phyloP scores from a whole-genome alignment of 1,140 invertebrate species.

The Eumaeus atala region DNA sequence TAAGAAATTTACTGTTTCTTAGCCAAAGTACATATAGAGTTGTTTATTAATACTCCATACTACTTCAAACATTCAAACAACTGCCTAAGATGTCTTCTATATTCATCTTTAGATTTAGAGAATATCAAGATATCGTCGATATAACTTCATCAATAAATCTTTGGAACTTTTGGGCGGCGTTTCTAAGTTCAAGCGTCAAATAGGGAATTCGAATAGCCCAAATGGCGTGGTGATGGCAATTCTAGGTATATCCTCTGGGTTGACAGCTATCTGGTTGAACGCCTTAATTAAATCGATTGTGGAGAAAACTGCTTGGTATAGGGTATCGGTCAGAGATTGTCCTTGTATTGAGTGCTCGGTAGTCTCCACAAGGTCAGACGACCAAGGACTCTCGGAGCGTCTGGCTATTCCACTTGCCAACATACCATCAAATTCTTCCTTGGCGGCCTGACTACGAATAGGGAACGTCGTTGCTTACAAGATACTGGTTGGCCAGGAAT shows the following conservation, averaged over 20 bases:
- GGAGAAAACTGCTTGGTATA: background rate
- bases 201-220: background rate
- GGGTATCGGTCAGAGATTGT: slow-evolving; percentile 1
- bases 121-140: slow-evolving; percentile 8
- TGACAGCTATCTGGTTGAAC: background rate
- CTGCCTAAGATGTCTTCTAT: slow-evolving; percentile 3
- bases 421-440: background rate
- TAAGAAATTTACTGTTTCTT: no score
- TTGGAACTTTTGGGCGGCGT: background rate
- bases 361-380: slow-evolving; percentile 1
- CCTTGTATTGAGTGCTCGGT: background rate
- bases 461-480: background rate
- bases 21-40: background rate
- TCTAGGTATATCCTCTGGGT: background rate
- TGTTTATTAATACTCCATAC: slow-evolving; percentile 2
- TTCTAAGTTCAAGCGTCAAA: background rate
- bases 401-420: no score
- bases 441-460: background rate
- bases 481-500: slow-evolving; percentile 15
- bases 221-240: background rate
- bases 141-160: slow-evolving; percentile 10
- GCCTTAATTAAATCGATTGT: background rate
- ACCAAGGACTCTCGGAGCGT: no score
- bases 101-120: background rate
- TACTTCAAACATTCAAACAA: slow-evolving; percentile 12